Conservation (phyloP, 2,797 vertebrate species). For the Oceanodroma leucorhoa region DNA sequence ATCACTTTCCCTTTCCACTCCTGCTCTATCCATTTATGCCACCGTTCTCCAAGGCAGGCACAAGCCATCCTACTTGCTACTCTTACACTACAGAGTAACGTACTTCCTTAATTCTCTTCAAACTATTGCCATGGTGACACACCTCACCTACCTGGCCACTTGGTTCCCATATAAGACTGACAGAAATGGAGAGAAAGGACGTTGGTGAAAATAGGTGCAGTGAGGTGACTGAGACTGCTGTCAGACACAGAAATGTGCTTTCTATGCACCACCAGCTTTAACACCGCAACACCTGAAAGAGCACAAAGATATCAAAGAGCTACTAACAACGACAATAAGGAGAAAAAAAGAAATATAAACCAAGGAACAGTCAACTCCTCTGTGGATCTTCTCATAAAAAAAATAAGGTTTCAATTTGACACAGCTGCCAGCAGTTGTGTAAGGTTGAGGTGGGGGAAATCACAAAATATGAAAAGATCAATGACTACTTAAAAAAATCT, state of each 20-base stretch:
- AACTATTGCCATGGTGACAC: background rate
- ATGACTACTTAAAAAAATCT: background rate
- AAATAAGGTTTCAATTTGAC: background rate
- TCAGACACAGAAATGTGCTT: background rate
- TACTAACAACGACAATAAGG: background rate
- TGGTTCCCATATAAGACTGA: background rate
- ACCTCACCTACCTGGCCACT: background rate
- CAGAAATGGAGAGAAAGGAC: background rate
- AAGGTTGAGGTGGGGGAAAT: background rate
- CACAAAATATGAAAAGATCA: background rate
- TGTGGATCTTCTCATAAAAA: background rate
- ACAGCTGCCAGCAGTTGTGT: background rate
- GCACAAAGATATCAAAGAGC: background rate
- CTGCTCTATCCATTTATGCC: background rate
- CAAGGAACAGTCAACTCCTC: background rate
- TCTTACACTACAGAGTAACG: background rate
- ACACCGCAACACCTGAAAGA: background rate
- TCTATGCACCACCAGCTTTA: background rate
- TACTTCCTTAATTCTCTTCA: background rate
- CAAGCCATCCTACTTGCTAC: background rate
- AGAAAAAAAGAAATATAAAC: background rate
- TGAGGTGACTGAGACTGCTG: background rate
- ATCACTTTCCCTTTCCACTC: background rate
- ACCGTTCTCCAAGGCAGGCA: background rate
- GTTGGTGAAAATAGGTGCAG: background rate